Evolutionary conservation across 2,113 vertebrate genomes (phyloP).

Genomic region (Dasypus novemcinctus): DNA sequence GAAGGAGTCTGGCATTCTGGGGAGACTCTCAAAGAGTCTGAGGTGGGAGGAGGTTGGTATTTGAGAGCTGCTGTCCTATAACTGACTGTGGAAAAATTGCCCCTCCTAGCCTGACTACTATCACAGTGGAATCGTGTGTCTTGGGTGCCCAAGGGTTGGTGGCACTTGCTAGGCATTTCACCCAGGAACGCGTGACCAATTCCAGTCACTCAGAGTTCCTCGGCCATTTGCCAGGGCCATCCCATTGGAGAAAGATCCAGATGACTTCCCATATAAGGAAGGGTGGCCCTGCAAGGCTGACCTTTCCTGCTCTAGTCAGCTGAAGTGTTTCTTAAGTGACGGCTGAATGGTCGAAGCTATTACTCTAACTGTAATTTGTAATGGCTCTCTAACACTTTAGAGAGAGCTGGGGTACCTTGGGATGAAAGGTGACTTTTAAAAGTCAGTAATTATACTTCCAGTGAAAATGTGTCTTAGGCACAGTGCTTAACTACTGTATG

Average conservation of each 20-base stretch:
- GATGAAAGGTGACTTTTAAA: conserved; percentile 78
- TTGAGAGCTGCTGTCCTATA: neutral
- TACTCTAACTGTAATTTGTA: conserved; percentile 55
- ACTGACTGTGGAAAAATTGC: accelerated
- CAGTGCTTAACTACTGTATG: conserved; percentile 3
- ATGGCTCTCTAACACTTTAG: conserved; percentile 45
- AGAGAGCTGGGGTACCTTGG: conserved; percentile 23
- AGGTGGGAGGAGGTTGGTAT: neutral
- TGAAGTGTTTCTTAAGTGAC: conserved; percentile 37
- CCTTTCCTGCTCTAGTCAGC: conserved; percentile 10
- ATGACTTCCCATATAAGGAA: neutral
- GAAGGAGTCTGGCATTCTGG: neutral
- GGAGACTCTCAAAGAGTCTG: neutral
- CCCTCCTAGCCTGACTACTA: accelerated
- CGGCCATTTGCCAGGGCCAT: neutral
- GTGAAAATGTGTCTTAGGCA: conserved; percentile 40
- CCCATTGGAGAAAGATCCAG: neutral
- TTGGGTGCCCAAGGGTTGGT: neutral
- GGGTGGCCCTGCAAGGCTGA: neutral
- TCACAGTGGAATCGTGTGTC: accelerated
- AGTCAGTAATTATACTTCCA: conserved; percentile 70
- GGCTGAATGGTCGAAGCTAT: conserved; percentile 42
- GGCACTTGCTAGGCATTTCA: neutral
- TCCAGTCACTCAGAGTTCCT: neutral
- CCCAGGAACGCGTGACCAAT: neutral